Conservation (phyloP, 1,140 invertebrate genomes). For the Megathymus violae region DNA sequence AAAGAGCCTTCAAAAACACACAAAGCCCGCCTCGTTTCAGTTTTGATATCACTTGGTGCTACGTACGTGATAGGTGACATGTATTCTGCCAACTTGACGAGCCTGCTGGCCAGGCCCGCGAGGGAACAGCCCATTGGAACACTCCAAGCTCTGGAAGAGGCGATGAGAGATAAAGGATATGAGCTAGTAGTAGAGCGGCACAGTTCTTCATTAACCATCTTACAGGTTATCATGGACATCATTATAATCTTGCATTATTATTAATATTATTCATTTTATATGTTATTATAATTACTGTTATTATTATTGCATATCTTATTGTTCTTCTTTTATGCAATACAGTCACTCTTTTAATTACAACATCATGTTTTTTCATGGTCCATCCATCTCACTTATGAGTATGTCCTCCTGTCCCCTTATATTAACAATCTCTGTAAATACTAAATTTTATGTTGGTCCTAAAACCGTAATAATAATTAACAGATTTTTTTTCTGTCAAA, state of each 20-base stretch:
- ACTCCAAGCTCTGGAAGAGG: constrained; percentile 85
- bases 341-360: too few species aligned
- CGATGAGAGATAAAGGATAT: constrained; percentile 85
- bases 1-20: constrained; percentile 84
- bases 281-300: too few species aligned
- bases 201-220: constrained; percentile 86
- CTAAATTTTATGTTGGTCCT: too few species aligned
- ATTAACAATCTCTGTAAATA: too few species aligned
- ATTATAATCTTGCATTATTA: too few species aligned
- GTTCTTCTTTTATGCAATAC: too few species aligned
- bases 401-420: too few species aligned
- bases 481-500: too few species aligned
- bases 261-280: constrained; percentile 35
- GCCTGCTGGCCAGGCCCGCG: constrained; percentile 86
- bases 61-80: constrained; percentile 90
- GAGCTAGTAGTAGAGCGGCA: constrained; percentile 87
- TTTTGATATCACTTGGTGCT: constrained; percentile 86
- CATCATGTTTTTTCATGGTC: too few species aligned
- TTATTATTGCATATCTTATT: too few species aligned
- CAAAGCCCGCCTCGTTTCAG: constrained; percentile 85
- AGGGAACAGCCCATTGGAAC: constrained; percentile 86
- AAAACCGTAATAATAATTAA: too few species aligned
- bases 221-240: constrained; percentile 86
- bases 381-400: too few species aligned
- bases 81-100: constrained; percentile 89